Base-by-base conservation (phyloP, 2,113 vertebrate species). In the Pseudolaguvia tuberculata region DNA sequence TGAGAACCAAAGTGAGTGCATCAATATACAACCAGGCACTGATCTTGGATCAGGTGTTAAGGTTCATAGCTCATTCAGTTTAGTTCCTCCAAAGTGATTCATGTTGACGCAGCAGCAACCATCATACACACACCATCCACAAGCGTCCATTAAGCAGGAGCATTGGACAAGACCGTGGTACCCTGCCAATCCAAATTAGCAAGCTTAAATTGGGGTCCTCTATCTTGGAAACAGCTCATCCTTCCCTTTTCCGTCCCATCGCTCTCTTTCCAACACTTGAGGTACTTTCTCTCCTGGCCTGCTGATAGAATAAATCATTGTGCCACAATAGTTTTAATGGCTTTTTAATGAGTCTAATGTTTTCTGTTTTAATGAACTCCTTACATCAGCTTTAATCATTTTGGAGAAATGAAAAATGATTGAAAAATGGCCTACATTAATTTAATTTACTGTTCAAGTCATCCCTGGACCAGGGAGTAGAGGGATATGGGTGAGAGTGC, bases 331-430 rank as follows among this genome's bases (percentile, higher is more conserved):
- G 90, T 92, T 91, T 93, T 96, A 95, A 96, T 95, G 91, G 91
- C 83, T 95, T 96, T 95, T 94, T 96, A 96, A 97, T 94, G 93
- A 94, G 92, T 85, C 88, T 93, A 93, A 93, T 94, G 92, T 93
- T 98, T 97, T 94, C 86, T 81, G 79, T 94, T 97, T 94, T 95
- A 96, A 95, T 94, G 92, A 95, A 91, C 92, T 91, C 93, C 92
- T 95, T 93, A 92, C 88, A 92, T 92, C 88, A 92, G 88, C 88
- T 92, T 94, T 93, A 95, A 94, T 95, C 89, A 93, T 94, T 93
- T 92, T 92, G 92, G 87, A 82, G 88, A 89, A 88, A 91, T 93
- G 90, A 93, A 93, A 93, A 95, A 94, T 91, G 85, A 91, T 91
- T 93, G 91, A 93, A 88, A 91, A 94, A 93, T 91, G 91, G 88